Conservation (phyloP, 2,797 vertebrate species). For the Poecilia wingei region DNA sequence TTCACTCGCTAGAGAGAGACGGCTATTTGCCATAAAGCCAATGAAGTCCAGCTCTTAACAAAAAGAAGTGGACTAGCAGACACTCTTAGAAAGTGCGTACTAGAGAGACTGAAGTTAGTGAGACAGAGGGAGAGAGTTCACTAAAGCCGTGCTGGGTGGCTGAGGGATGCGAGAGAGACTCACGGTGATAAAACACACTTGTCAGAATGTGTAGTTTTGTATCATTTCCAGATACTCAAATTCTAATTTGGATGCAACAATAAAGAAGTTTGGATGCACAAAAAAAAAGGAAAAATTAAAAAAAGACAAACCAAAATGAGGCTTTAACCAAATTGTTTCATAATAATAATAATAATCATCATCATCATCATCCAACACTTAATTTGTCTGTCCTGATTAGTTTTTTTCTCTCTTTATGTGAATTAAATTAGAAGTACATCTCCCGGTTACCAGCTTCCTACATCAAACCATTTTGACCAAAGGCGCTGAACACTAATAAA, state of each 20-base stretch:
- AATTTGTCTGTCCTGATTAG: background rate
- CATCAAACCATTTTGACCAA: background rate
- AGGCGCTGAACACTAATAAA: background rate
- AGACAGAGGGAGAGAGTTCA: conserved; percentile 52
- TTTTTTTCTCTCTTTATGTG: background rate
- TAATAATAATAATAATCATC: background rate
- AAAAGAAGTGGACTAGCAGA: conserved; percentile 74
- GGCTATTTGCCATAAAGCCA: conserved; percentile 84
- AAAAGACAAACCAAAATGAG: background rate
- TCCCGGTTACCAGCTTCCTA: background rate
- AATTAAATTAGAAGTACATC: background rate
- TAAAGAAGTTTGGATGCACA: background rate
- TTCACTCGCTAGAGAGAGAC: conserved; percentile 81
- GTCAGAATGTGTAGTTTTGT: background rate
- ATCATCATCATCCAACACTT: background rate
- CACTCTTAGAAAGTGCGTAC: conserved; percentile 70
- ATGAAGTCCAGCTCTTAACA: conserved; percentile 89
- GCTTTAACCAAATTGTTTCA: background rate
- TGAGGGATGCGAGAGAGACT: conserved; percentile 18
- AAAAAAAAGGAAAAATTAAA: too few species aligned
- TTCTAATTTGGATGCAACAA: background rate
- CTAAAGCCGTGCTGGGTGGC: conserved; percentile 20
- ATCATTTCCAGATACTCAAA: background rate
- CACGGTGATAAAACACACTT: conserved; percentile 2
- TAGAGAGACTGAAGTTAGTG: conserved; percentile 61